Evolutionary conservation across 2,113 vertebrate genomes (phyloP), one percentile per base, ranked within the genome.

Genomic region (Steatornis caripensis): DNA sequence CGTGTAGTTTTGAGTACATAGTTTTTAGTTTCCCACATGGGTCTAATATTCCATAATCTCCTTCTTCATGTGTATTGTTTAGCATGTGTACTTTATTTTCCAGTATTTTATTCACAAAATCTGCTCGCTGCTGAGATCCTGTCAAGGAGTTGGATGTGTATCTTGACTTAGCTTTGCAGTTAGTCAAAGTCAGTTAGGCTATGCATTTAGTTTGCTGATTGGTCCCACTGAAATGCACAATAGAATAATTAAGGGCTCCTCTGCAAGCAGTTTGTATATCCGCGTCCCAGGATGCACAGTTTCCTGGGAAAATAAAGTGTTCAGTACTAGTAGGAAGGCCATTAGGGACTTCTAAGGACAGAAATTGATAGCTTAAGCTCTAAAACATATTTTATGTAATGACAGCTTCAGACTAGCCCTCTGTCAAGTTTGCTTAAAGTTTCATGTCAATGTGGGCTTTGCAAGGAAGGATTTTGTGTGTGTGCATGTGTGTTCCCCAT

Each of bases 101-200:
- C 22, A 15, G 4, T 36, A 23, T 66, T 78, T 84, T 84, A 30
- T 55, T 13, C 20, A 14, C 17, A 29, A 39, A 78, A 55, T 68
- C 16, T 75, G 10, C 43, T 89, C 21, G 58, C 34, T 74, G 21
- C 7, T 8, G 3, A 8, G 11, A 6, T 36, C 87, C 22, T n/a
- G 13, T 64, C 24, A 45, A 58, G 37, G 30, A 69, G 5, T 15
- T 88, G 15, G 14, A 45, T 2, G 1, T 34, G 5, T 4, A 0
- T 62, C 41, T 80, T 77, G 41, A 29, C 43, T 62, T 43, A 60
- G 21, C 23, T 55, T 82, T 68, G 30, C 30, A 21, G 11, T 27
- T 87, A 58, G 24, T 74, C 9, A 26, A 17, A 57, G 29, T 87
- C 19, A 32, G 7, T 68, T 71, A 36, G 48, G 12, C 21, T 51